Percentiles rank a stretch among this genome's conserved stretches.
phyloP scores from a whole-genome alignment of 2,113 vertebrate genomes.

The Eretmochelys imbricata region DNA sequence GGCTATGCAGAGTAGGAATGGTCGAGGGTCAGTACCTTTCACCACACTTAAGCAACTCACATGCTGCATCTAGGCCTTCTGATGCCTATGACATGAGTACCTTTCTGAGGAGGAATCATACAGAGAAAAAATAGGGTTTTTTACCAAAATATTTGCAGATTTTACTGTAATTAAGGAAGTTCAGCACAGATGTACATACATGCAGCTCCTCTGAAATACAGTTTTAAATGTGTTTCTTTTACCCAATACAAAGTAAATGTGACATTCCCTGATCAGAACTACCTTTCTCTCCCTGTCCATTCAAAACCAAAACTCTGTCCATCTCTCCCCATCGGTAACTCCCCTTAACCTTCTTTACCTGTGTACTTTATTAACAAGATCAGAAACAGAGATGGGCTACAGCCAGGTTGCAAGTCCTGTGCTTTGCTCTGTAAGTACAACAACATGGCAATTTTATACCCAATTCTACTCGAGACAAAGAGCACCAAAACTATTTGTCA shows the following conservation, averaged over 20 bases:
- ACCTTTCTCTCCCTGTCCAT: not conserved
- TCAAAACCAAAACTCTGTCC: not conserved
- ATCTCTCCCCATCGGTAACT: not conserved
- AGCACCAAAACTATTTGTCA: not conserved
- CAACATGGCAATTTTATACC: not conserved
- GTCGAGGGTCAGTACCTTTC: rapidly evolving
- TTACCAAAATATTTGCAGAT: rapidly evolving
- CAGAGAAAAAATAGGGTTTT: not conserved
- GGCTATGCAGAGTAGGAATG: rapidly evolving
- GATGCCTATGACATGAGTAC: rapidly evolving
- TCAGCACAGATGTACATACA: rapidly evolving
- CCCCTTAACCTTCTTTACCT: not conserved
- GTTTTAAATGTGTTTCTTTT: not conserved
- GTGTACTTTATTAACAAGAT: not conserved
- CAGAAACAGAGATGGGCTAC: not conserved
- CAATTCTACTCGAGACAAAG: not conserved
- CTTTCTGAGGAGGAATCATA: not conserved
- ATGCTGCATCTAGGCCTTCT: rapidly evolving
- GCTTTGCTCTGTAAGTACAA: not conserved
- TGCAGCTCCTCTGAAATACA: not conserved
- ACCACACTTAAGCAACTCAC: rapidly evolving
- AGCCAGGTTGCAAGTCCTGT: not conserved
- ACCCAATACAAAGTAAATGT: not conserved
- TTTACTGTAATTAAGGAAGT: not conserved
- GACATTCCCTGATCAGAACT: not conserved